Conservation (phyloP, 2,113 vertebrate genomes). For the Cacatua alba region DNA sequence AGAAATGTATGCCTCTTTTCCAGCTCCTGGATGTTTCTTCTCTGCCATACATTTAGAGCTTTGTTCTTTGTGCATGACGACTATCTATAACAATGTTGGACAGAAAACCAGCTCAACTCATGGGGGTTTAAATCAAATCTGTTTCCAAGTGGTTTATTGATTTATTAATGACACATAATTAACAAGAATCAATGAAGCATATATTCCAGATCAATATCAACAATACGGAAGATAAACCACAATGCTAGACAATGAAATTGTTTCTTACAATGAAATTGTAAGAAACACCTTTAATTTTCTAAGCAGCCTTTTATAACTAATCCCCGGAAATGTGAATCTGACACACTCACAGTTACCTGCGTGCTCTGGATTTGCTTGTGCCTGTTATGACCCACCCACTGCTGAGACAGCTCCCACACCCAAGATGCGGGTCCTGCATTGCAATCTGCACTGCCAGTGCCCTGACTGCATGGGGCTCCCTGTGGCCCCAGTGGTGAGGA, state of each 20-base stretch:
- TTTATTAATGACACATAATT: neutral
- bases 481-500: fast-evolving
- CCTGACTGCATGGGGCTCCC: fast-evolving
- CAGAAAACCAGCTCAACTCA: neutral
- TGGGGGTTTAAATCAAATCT: neutral
- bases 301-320: neutral
- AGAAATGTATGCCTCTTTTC: neutral
- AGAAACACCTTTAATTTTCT: neutral
- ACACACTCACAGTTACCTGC: fast-evolving
- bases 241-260: neutral
- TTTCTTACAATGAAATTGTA: neutral
- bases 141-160: neutral
- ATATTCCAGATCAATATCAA: neutral
- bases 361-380: neutral
- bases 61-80: neutral
- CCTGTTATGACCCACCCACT: fast-evolving
- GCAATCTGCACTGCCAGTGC: fast-evolving
- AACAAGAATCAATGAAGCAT: neutral
- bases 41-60: neutral
- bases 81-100: neutral
- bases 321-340: neutral
- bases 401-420: neutral
- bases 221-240: neutral
- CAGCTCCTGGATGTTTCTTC: neutral
- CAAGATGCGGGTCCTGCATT: fast-evolving